Base-by-base conservation (phyloP, 2,888 invertebrate species). In the Cheilosia grossa region DNA sequence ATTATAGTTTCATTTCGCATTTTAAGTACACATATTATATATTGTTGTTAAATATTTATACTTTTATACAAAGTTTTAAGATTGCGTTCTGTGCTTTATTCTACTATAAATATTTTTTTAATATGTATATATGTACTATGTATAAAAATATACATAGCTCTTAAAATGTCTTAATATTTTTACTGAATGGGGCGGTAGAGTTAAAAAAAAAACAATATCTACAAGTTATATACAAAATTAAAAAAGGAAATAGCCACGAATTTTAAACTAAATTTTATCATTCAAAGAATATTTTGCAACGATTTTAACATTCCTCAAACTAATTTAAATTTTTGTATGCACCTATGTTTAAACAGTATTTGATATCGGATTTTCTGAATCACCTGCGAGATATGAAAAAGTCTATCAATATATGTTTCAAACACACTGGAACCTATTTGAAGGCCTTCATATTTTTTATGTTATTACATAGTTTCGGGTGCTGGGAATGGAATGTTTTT, bases 1-100 rank as follows among this genome's bases (percentile, higher is more conserved):
- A 37, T 13, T 37, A 37, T 13, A 49, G 49, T 64, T 64, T 66
- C 19, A 58, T 51, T 61, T 64, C 49, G 49, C 70, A 59, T 66
- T 66, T 66, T 58, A 53, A 40, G 53, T 70, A 72, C 30, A 30
- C 7, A 27, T 27, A 37, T 37, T 67, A 54, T 24, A 51, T 64
- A n/a, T 80, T 47, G 66, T 74, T 66, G 66, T 80, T 66, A 74
- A 61, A 80, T 79, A 59, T 79, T 66, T 66, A 64, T 64, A 63
- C 51, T 69, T 78, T 72, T 70, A 42, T 66, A 53, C 53, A 40
- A 6, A 42, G 27, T 53, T 67, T 72, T 63, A 64, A 42, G 6
- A 79, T 51, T 72, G 21, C 72, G 19, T 42, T 61, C 54, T 47
- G 61, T 69, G 44, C 54, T 78, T 42, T 61, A 69, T 61, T 37